These are phyloP conservation scores for Pomacea maculata DNA, from an alignment of 1,140 invertebrate genomes.

Conservation along the genomic window DNA sequence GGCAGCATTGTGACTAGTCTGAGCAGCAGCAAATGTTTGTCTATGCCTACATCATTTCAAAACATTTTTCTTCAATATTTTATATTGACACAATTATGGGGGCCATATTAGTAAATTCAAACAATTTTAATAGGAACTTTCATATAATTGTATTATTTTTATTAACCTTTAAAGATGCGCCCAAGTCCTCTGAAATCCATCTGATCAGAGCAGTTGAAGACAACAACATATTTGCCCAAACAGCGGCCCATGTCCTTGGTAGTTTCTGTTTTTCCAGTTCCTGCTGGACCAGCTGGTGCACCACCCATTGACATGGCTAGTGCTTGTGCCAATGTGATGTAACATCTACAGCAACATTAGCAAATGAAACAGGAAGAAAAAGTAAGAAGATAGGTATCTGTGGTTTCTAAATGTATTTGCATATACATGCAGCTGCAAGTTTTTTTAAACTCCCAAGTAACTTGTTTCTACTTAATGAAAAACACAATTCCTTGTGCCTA, in stretches of 20 bases:
- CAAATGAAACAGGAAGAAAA: neutral
- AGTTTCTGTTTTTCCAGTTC: slow-evolving; percentile 96
- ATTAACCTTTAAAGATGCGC: slow-evolving; percentile 83
- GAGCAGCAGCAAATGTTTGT: no score
- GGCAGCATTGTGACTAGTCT: no score
- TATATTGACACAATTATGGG: neutral
- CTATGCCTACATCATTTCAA: no score
- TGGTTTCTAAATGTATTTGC: no score
- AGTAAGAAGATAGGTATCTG: neutral
- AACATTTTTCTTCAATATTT: neutral
- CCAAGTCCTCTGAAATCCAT: slow-evolving; percentile 95
- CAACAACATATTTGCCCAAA: slow-evolving; percentile 96
- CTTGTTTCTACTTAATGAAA: no score
- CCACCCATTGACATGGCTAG: slow-evolving; percentile 96
- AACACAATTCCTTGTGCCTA: no score
- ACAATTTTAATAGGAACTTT: no score
- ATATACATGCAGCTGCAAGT: no score
- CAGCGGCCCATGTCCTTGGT: slow-evolving; percentile 98
- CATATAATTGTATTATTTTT: neutral
- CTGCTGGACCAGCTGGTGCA: slow-evolving; percentile 92
- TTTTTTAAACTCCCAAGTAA: no score
- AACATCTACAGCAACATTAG: slow-evolving; percentile 75
- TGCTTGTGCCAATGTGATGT: slow-evolving; percentile 95
- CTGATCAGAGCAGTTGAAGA: slow-evolving; percentile 98
- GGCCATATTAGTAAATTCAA: neutral